Evolutionary conservation across 2,888 invertebrate species (phyloP), one percentile per base, ranked within the genome.

Genomic region (Phengaris alcon): DNA sequence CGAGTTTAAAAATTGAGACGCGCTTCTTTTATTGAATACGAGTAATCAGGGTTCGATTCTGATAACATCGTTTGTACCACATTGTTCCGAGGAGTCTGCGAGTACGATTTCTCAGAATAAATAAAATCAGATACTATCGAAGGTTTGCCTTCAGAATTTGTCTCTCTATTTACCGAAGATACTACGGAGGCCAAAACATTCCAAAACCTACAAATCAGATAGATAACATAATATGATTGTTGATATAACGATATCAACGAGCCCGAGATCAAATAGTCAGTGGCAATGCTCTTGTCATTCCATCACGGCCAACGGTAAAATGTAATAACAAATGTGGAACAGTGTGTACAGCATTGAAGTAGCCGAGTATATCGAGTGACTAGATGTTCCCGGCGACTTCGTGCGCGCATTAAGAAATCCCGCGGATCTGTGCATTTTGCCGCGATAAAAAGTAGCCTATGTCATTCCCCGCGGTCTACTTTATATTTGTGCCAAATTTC

Each of bases 281-380:
- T 13, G 72, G 13, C 72, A 72, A 72, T 72, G 72, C 72, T 72
- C 72, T 35, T 72, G 72, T 72, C 72, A 54, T 4, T 35, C 7
- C 4, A 13, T 54, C 51, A 72, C 72, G 72, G 72, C 54, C 72
- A 13, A 35, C 54, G 9, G 48, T 69, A 70, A 70, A 44, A 51
- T 70, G 10, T 72, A 13, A 72, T 54, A 52, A 72, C 54, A 13
- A 44, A 70, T 70, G 52, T 70, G 22, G 70, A 70, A 52, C 70
- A 70, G 15, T 70, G 9, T 51, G n/a, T 51, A 46, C 44, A 68
- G 13, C 68, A 68, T 68, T 46, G 69, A 70, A 70, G 51, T 51
- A 15, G 22, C 15, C 15, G 51, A 22, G 51, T 70, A 9, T 15
- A 69, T 70, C 15, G 22, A 70, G 70, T 52, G 22, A 22, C 22